Evolutionary conservation across 2,888 invertebrate genomes (phyloP), one percentile per base, ranked within the genome.

Genomic region (Drosophila kokeensis): DNA sequence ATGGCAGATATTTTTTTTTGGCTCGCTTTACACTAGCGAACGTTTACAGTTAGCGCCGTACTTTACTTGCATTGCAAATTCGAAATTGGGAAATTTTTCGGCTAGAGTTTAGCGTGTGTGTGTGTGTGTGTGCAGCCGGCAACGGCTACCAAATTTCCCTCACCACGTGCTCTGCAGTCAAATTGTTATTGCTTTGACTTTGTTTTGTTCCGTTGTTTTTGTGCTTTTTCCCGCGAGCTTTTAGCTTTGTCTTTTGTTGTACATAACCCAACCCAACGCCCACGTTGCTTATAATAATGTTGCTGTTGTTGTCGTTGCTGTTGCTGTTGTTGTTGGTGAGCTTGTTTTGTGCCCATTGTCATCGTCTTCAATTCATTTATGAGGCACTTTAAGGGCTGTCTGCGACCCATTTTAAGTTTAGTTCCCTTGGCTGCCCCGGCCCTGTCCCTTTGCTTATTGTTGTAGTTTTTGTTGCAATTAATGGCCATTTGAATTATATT

Each of bases 401-500:
- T 85, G 83, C 86, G 79, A 83, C 77, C 88, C 78, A 86, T 86
- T 83, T 76, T 52, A 67, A 73, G 77, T 80, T 82, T 69, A 68
- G 64, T 75, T 80, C 30, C 29, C 40, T 29, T 53, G 21, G 58
- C 59, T 60, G 45, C 40, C 42, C 40, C 40, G 15, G 13, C 24
- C 38, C 29, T 18, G 11, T 27, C 24, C 8, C 27, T 24, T 48
- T 65, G 60, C 48, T 57, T 53, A 49, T 49, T 57, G 63, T 67
- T 76, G 61, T 73, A 62, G 77, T 76, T 76, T 87, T 85, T 82
- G 75, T 87, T 90, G 89, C 90, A 89, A 91, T 92, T 92, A 91
- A 91, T 90, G 89, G 76, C 76, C 86, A 90, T 91, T 91, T 91
- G 90, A 91, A 91, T 91, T 91, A 91, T 91, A 91, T 91, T 91